Base-by-base conservation (phyloP, 2,797 vertebrate species). In the Enteromius afrohamiltoni region DNA sequence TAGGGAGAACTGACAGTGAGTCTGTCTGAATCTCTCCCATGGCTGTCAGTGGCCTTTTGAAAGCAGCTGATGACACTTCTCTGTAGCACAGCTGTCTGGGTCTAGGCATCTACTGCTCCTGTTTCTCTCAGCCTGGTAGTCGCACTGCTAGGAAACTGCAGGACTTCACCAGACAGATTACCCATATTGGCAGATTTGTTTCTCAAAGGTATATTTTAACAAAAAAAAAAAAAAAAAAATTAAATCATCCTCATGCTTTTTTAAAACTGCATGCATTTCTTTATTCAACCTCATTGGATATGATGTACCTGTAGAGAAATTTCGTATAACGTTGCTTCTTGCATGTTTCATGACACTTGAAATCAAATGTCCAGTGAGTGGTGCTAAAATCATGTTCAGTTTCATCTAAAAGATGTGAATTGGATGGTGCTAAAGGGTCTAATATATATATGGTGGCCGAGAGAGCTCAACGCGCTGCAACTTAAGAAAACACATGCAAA, bases 1-100 rank as follows among this genome's bases (percentile, higher is more conserved):
- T 80, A 80, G 65, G 26, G 65, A 60, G 40, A 74, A 67, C 47
- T 79, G 70, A 77, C 71, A 79, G 76, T 13, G 51, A 78, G 82
- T 83, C 82, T 70, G 65, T 78, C 82, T 78, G 82, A 77, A 78
- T 83, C 82, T 83, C 74, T 77, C 81, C 40, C 73, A 77, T 83
- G 74, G 70, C 83, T 79, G 79, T 85, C 85, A 77, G 76, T 53
- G 77, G 62, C 74, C 68, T 68, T 64, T 70, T 65, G 67, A 85
- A 64, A 70, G 75, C 34, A 62, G 55, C 17, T 47, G 83, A 85
- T 85, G 84, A 80, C 74, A 80, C 85, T 69, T 79, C 79, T 77
- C 64, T 77, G 67, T 77, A 49, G 37, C 76, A 60, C 45, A 82
- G 31, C 45, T 80, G 53, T 40, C 74, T 73, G 51, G 45, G 17